Evolutionary conservation across 2,888 invertebrate genomes (phyloP).

Genomic region (Zaprionus obscuricornis): DNA sequence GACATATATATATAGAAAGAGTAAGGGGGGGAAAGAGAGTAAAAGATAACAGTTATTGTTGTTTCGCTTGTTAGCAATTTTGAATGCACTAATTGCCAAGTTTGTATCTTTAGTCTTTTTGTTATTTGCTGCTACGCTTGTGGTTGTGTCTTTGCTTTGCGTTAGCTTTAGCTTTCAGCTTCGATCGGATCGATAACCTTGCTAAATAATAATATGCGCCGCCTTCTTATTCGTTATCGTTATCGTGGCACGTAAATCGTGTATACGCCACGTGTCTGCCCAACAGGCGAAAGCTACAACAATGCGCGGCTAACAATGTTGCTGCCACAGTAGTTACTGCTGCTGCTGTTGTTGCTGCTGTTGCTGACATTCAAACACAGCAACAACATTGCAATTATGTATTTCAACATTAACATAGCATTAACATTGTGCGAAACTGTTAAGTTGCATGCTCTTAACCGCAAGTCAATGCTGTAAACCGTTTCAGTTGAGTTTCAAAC

Average conservation of each 20-base stretch:
- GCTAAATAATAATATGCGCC: conserved; percentile 31
- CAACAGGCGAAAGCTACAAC: too few relatives aligned
- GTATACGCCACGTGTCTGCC: conserved; percentile 33
- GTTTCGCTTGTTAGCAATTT: conserved; percentile 52
- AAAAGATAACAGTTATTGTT: conserved; percentile 61
- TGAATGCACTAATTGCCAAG: conserved; percentile 53
- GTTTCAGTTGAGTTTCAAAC: conserved; percentile 72
- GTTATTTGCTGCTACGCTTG: conserved; percentile 25
- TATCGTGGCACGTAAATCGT: conserved; percentile 44
- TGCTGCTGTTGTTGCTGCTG: neutral
- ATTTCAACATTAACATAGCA: conserved; percentile 29
- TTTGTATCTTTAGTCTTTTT: conserved; percentile 42
- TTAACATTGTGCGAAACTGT: conserved; percentile 42
- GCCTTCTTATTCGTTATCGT: conserved; percentile 18
- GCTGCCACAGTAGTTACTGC: conserved; percentile 29
- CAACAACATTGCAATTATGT: conserved; percentile 29
- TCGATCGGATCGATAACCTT: conserved; percentile 48
- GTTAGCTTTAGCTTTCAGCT: too few relatives aligned
- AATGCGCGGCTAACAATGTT: neutral
- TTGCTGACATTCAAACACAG: conserved; percentile 28
- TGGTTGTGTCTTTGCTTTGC: too few relatives aligned
- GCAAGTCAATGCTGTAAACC: conserved; percentile 58
- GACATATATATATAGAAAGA: conserved; percentile 10
- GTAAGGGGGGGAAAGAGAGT: too few relatives aligned
- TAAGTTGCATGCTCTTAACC: conserved; percentile 58